These are phyloP conservation scores for Pharmacophagus antenor DNA, from an alignment of 2,888 invertebrate genomes.

Conservation along the genomic window DNA sequence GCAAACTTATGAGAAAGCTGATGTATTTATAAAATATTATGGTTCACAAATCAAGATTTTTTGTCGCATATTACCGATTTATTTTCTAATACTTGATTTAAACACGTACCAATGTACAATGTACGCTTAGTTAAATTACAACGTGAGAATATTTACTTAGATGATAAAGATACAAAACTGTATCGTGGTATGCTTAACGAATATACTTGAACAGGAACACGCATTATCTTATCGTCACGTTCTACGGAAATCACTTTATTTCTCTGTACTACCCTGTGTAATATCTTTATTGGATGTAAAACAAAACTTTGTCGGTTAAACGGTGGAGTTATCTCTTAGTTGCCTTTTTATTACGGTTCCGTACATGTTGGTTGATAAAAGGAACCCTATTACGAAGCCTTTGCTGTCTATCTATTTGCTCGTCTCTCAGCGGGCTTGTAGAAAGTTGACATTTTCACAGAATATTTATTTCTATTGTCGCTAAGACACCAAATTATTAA, in stretches of 20 bases:
- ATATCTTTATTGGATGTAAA: slow-evolving; percentile 44
- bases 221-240: slow-evolving; percentile 33
- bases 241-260: slow-evolving; percentile 41
- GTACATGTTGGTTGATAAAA: too few species aligned
- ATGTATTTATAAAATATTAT: too few species aligned
- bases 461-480: too few species aligned
- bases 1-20: too few species aligned
- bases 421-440: too few species aligned
- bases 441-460: too few species aligned
- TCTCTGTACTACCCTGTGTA: slow-evolving; percentile 35
- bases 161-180: neutral
- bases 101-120: slow-evolving; percentile 5
- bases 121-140: neutral
- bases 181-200: neutral
- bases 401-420: too few species aligned
- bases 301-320: slow-evolving; percentile 35
- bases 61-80: neutral
- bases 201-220: neutral
- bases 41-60: too few species aligned
- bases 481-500: too few species aligned
- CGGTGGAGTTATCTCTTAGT: slow-evolving; percentile 10
- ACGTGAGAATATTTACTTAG: slow-evolving; percentile 18
- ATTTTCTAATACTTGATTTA: neutral
- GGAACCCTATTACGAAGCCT: too few species aligned
- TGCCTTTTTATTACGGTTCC: neutral